phyloP scores from a whole-genome alignment of 2,113 vertebrate genomes.

The Ceuthmochares aereus region DNA sequence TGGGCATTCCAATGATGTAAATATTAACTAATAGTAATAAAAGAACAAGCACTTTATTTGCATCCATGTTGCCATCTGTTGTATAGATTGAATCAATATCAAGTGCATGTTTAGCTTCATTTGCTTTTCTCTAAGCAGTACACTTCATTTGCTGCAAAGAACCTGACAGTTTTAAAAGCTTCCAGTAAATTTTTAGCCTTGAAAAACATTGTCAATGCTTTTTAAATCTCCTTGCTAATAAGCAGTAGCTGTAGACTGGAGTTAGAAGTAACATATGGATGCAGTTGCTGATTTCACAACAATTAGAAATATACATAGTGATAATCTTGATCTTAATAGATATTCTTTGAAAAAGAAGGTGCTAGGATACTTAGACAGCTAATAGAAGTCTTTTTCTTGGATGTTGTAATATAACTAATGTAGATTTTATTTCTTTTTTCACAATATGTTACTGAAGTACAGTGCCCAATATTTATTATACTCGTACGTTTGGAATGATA shows the following conservation, averaged over 20 bases:
- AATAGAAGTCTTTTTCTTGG: neutral
- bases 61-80: constrained; percentile 60
- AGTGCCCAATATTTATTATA: neutral
- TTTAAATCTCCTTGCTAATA: neutral
- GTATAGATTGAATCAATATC: constrained; percentile 11
- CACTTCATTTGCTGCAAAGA: constrained; percentile 18
- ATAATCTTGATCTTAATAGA: neutral
- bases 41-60: constrained; percentile 46
- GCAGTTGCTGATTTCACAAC: neutral
- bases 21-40: constrained; percentile 66
- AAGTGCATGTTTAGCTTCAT: constrained; percentile 12
- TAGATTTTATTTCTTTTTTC: neutral
- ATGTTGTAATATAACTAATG: neutral
- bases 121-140: constrained; percentile 28
- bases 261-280: neutral
- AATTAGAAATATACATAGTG: neutral
- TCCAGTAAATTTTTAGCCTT: neutral
- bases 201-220: neutral
- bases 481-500: neutral
- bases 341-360: neutral
- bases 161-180: neutral
- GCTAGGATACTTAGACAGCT: neutral
- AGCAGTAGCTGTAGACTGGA: neutral
- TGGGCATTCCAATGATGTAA: constrained; percentile 49
- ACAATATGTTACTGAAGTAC: neutral